Percentiles rank a stretch among this genome's conserved stretches.
These are phyloP conservation scores for Horisme vitalbata DNA, from an alignment of 2,888 invertebrate genomes.

Conservation along the genomic window DNA sequence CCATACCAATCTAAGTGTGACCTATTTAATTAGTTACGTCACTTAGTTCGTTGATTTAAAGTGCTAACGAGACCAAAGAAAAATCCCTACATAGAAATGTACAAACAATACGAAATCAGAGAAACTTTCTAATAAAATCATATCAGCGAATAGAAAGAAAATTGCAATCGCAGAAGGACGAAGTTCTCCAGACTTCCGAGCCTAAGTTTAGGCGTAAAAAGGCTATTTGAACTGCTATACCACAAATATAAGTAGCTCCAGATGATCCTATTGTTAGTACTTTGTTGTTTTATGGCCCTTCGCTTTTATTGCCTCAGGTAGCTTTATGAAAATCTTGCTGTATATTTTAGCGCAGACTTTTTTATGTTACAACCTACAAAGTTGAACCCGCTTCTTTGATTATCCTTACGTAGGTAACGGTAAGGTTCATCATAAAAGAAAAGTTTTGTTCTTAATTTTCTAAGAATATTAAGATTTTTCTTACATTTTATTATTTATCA, in stretches of 20 bases:
- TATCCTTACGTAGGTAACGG: no score
- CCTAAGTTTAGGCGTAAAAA: slow-evolving; percentile 25
- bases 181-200: slow-evolving; percentile 22
- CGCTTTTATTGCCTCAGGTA: slow-evolving; percentile 14
- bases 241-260: slow-evolving; percentile 19
- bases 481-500: no score
- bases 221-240: slow-evolving; percentile 16
- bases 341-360: not conserved
- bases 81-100: not conserved
- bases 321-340: slow-evolving; percentile 4
- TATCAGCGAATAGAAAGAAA: slow-evolving; percentile 16
- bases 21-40: no score
- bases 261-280: slow-evolving; percentile 23
- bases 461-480: no score
- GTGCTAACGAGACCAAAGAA: no score
- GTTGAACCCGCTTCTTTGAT: no score
- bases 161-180: slow-evolving; percentile 11
- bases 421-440: no score
- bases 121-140: slow-evolving; percentile 15
- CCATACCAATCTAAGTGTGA: no score
- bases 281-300: slow-evolving; percentile 22
- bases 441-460: no score
- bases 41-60: no score
- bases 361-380: not conserved
- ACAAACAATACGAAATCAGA: not conserved